Evolutionary conservation across 2,888 invertebrate species (phyloP), one percentile per base, ranked within the genome.

Genomic region (Noctua janthina): DNA sequence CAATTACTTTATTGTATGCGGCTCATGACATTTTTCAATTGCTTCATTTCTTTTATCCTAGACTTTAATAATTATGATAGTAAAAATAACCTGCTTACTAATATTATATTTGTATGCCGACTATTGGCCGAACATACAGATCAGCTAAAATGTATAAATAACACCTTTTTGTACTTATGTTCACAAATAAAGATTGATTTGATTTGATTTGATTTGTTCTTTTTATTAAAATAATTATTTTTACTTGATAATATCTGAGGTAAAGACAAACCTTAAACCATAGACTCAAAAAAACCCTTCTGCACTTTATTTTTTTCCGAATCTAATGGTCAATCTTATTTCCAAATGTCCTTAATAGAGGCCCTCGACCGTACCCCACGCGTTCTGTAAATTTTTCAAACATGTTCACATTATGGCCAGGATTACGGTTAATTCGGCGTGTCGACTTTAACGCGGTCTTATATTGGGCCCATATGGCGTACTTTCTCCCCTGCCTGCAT

Each of bases 391-490:
- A 91, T 91, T 94, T 94, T 93, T 92, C 93, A 93, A 95, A 94
- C 92, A 94, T 94, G 94, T 94, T 94, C 93, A 91, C 94, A 94
- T 95, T 94, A 95, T 91, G 92, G 92, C 90, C 86, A 83, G 95
- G 95, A 96, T 96, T 96, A 95, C 92, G 91, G 92, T 93, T 95
- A 95, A 95, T 94, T 94, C 94, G 83, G 91, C 94, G 94, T 90
- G 92, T 93, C 94, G 93, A 91, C 91, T 91, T 88, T 89, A 89
- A 90, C 87, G 86, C 87, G 82, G 74, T 90, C 90, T 91, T 94
- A 94, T 95, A 95, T 95, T 94, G 94, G 92, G 91, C 95, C 93
- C 96, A 96, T 96, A 96, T 96, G 96, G 95, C 95, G 94, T 92
- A 78, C 84, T 90, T 87, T 84, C 82, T 87, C 89, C 89, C 90